phyloP scores from a whole-genome alignment of 2,113 vertebrate species.

The Corythornis madagascariensis region DNA sequence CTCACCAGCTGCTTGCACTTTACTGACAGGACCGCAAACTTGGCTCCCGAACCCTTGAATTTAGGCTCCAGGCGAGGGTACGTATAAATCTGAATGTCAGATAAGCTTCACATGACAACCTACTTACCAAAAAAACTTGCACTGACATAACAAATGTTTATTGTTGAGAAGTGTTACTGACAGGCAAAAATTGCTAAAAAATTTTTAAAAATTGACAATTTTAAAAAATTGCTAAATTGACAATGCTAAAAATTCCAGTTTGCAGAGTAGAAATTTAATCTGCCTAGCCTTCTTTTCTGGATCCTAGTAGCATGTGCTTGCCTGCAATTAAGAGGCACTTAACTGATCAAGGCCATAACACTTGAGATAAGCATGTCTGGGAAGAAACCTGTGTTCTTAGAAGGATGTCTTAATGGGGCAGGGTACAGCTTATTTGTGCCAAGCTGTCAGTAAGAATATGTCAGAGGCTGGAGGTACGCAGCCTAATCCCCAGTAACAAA shows the following conservation, averaged over 20 bases:
- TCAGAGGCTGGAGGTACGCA: neutral
- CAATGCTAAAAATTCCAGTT: neutral
- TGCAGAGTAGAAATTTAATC: neutral
- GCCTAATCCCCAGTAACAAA: neutral
- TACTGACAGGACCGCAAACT: no score
- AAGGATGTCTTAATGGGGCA: no score
- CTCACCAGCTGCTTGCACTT: no score
- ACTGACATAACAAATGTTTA: neutral
- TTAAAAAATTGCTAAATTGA: accelerated
- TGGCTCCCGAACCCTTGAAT: no score
- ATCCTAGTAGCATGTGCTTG: neutral
- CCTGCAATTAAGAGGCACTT: accelerated
- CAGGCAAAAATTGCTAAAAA: no score
- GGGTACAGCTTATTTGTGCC: neutral
- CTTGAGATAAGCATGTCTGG: accelerated
- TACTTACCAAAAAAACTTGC: neutral
- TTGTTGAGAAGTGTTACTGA: neutral
- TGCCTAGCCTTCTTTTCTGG: neutral
- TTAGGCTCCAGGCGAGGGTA: no score
- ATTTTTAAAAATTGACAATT: no score
- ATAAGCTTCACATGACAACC: neutral
- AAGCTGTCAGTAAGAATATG: neutral
- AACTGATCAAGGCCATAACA: neutral
- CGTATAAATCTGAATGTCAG: neutral
- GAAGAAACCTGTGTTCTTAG: neutral